These are phyloP conservation scores for Scytalopus superciliaris DNA, from an alignment of 2,113 vertebrate genomes.

Conservation along the genomic window DNA sequence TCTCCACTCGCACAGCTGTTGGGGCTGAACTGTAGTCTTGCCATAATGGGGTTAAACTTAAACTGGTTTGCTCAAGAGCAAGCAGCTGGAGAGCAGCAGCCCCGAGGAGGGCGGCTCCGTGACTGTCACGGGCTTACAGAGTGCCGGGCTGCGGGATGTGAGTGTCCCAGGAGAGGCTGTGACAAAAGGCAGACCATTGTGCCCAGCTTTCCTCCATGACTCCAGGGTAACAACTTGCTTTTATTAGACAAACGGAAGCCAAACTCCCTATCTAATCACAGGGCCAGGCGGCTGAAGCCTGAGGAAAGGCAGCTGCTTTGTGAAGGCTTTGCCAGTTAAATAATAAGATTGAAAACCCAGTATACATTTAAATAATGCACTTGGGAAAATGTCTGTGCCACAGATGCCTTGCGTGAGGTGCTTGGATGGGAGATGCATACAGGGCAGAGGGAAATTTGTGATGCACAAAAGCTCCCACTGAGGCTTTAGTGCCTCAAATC, in stretches of 20 bases:
- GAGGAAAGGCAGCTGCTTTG: neutral
- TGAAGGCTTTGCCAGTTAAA: neutral
- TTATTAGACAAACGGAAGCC: neutral
- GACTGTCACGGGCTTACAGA: neutral
- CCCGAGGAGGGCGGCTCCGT: neutral
- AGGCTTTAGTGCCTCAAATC: neutral
- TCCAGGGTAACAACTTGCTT: neutral
- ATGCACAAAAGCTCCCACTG: rapidly evolving
- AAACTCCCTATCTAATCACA: neutral
- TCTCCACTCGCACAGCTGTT: neutral
- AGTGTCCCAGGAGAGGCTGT: neutral
- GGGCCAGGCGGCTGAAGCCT: neutral
- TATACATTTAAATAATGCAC: neutral
- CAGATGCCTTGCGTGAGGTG: neutral
- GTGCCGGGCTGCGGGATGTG: neutral
- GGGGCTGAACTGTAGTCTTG: neutral
- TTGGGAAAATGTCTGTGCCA: neutral
- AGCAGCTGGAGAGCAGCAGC: neutral
- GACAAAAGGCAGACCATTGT: neutral
- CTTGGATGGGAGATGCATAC: neutral
- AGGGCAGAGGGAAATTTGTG: neutral
- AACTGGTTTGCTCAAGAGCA: neutral
- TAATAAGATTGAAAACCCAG: neutral
- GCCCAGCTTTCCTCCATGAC: neutral
- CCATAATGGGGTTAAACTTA: neutral